Evolutionary conservation across 2,888 invertebrate species (phyloP), one percentile per base, ranked within the genome.

Genomic region (Antheraea yamamai): DNA sequence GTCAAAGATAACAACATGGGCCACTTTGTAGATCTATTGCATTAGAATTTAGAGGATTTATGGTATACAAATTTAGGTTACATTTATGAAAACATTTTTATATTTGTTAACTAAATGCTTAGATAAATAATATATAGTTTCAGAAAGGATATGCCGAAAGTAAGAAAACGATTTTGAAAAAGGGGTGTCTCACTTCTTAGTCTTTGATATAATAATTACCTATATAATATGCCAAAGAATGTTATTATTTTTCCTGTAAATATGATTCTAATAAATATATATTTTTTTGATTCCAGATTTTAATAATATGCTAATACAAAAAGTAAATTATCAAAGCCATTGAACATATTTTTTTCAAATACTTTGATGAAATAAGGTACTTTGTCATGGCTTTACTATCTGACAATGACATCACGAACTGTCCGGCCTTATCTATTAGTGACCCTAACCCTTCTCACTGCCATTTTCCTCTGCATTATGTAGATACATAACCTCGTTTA

Each of bases 401-500:
- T 89, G 91, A 87, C 87, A 89, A 92, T 91, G 92, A 91, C 90
- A 88, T 83, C 86, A 88, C 88, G 86, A 88, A 90, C 89, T 89
- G 91, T 89, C 89, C 88, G 85, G 81, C 82, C 89, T 93, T 94
- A 94, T 93, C 93, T 92, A 84, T 84, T 81, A 84, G 82, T 88
- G 88, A 89, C 91, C 76, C 91, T 88, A 90, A 93, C 93, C 93
- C 93, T 94, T 92, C 92, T 93, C 93, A 91, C 88, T 88, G 89
- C 89, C 90, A 87, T 81, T 85, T 84, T 82, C 79, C 81, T 77
- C 78, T 78, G 82, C 80, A 84, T 85, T 83, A 83, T 79, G 76
- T 83, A 84, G 82, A 78, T 84, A 82, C 76, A 81, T 84, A 81
- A 80, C 83, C 81, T 82, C 80, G 82, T 81, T 82, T 81, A 85